Base-by-base conservation (phyloP, 2,113 vertebrate species). In the Brachionichthys hirsutus region DNA sequence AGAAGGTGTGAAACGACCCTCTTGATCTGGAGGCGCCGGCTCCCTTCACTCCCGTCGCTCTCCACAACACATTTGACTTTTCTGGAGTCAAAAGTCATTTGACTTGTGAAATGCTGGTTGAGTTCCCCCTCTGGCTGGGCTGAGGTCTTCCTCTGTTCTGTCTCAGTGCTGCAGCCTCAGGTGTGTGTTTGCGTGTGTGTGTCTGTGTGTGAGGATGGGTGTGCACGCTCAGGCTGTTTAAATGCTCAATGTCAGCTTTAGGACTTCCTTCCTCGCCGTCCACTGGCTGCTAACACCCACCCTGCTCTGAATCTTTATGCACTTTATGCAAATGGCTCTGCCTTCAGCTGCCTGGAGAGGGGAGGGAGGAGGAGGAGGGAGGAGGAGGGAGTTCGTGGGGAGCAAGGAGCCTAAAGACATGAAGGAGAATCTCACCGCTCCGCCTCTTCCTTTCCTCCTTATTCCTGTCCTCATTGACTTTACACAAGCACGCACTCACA, bases 271-370 rank as follows among this genome's bases (percentile, higher is more conserved):
- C 43, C 64, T 56, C 20, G 3, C 34, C 16, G 71, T 73, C 73
- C 16, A 57, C 71, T 72, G 62, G 67, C 65, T 17, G 6, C 40
- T 84, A 59, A 88, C 73, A 91, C 82, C 80, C 88, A 75, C 45
- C 63, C 58, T 62, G 55, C 71, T 77, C 70, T 71, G 55, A 62
- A 67, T 70, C 70, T 60, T 85, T 85, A 84, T 80, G 58, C 68
- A 48, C 77, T 75, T 73, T 76, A 85, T 89, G 85, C 64, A 85
- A 91, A 90, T 87, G 18, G 36, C 45, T 44, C 18, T 16, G 70
- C 79, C 77, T 82, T 80, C 75, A 80, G 60, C 42, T 56, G 64
- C 64, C 62, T 68, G 58, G 58, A 57, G 51, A 43, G 54, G 50
- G 52, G 10, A 35, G 52, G 53, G 63, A 50, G 55, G 60, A 16